A percentile compares a stretch with the other conserved stretches of the same genome.
These are phyloP conservation scores for Lasioglossum pauxillum DNA, from an alignment of 2,888 invertebrate genomes.

Conservation along the genomic window DNA sequence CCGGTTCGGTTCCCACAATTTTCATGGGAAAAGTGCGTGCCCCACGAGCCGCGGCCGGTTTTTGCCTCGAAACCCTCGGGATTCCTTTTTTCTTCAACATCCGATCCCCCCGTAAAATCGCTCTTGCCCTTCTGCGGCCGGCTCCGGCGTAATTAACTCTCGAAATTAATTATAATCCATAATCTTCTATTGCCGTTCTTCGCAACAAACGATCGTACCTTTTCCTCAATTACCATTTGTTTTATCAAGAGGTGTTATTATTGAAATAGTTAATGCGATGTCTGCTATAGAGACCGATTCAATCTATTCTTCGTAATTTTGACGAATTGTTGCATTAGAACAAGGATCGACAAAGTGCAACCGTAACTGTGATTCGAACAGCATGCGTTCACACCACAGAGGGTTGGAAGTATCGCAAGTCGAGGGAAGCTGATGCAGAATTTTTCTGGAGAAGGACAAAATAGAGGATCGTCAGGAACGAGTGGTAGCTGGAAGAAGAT, in stretches of 20 bases:
- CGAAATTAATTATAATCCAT: no score
- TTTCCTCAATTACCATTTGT: background rate
- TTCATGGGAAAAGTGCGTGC: constrained; percentile 42
- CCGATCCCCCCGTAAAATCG: background rate
- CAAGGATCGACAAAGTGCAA: no score
- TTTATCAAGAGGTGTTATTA: background rate
- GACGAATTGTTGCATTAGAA: no score
- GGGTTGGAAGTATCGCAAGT: background rate
- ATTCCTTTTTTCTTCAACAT: constrained; percentile 9
- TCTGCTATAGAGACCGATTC: no score
- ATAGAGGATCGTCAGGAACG: background rate
- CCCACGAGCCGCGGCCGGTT: background rate
- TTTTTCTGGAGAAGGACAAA: background rate
- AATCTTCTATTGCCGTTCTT: background rate
- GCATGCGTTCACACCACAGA: background rate
- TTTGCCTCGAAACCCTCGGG: constrained; percentile 24
- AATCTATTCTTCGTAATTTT: no score
- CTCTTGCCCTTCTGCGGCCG: no score
- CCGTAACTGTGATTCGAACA: background rate
- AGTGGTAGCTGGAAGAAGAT: background rate
- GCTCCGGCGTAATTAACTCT: no score
- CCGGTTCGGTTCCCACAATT: constrained; percentile 41
- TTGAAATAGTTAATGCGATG: background rate
- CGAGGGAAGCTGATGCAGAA: background rate
- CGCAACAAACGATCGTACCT: background rate